Evolutionary conservation across 2,888 invertebrate species (phyloP).

Genomic region (Aleiodes alternator): DNA sequence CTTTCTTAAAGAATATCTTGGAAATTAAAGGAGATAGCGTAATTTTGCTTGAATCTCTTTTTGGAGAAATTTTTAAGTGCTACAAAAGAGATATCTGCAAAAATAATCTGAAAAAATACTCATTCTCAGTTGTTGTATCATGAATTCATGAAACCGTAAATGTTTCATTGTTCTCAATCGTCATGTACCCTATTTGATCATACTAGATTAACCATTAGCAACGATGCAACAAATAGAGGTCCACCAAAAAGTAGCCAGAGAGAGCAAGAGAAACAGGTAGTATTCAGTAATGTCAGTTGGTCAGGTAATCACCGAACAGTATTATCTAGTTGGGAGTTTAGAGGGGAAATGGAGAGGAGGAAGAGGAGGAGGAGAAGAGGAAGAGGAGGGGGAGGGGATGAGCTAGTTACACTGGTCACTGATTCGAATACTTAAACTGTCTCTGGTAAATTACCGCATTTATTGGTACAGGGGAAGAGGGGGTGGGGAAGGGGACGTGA

Average conservation of each 20-base stretch:
- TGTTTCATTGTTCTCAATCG: constrained; percentile 24
- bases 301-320: constrained; percentile 49
- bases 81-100: too few species aligned
- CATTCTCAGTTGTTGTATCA: too few species aligned
- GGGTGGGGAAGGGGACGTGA: too few species aligned
- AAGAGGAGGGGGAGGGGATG: too few species aligned
- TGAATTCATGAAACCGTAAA: neutral
- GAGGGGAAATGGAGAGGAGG: too few species aligned
- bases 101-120: too few species aligned
- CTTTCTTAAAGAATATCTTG: too few species aligned
- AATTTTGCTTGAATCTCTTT: too few species aligned
- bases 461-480: neutral
- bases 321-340: constrained; percentile 24
- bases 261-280: constrained; percentile 38
- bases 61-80: too few species aligned
- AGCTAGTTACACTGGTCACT: constrained; percentile 39
- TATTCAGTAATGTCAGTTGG: constrained; percentile 55
- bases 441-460: constrained; percentile 46
- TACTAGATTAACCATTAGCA: constrained; percentile 9
- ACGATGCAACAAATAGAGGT: constrained; percentile 5
- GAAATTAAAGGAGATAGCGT: too few species aligned
- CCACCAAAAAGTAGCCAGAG: constrained; percentile 1
- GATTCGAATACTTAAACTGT: constrained; percentile 52
- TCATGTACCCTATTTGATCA: constrained; percentile 16
- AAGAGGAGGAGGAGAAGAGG: too few species aligned